phyloP scores from a whole-genome alignment of 1,140 invertebrate species.

The Halictus rubicundus region DNA sequence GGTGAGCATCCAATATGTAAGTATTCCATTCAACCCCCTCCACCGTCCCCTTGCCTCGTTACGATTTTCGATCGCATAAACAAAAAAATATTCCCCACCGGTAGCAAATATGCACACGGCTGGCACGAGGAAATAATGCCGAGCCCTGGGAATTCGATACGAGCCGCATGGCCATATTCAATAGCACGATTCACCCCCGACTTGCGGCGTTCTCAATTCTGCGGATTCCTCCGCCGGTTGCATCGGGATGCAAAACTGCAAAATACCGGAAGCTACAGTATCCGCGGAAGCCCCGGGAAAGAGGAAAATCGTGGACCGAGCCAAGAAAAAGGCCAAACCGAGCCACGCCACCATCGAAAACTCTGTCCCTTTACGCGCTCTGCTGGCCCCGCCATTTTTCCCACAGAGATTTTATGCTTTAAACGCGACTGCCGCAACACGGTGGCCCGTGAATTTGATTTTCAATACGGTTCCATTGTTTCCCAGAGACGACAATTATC shows the following conservation, averaged over 20 bases:
- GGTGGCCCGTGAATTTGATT: too few relatives aligned
- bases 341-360: slow-evolving; percentile 4
- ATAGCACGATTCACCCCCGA: slow-evolving; percentile 58
- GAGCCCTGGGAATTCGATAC: slow-evolving; percentile 58
- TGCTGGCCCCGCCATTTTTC: too few relatives aligned
- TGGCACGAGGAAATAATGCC: slow-evolving; percentile 56
- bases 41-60: background rate
- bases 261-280: slow-evolving; percentile 58
- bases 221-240: slow-evolving; percentile 51
- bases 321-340: slow-evolving; percentile 9
- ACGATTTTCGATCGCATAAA: slow-evolving; percentile 51
- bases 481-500: too few relatives aligned
- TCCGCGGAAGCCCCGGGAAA: slow-evolving; percentile 34
- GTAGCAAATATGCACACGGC: slow-evolving; percentile 46
- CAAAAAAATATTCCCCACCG: slow-evolving; percentile 41
- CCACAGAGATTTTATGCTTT: too few relatives aligned
- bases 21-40: slow-evolving; percentile 4
- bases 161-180: slow-evolving; percentile 54
- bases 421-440: too few relatives aligned
- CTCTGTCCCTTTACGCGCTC: too few relatives aligned
- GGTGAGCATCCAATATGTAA: slow-evolving; percentile 36
- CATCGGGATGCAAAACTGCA: slow-evolving; percentile 56
- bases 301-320: slow-evolving; percentile 34
- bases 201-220: slow-evolving; percentile 58
- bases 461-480: too few relatives aligned